Percentiles rank a stretch among this genome's conserved stretches.
These are phyloP conservation scores for Loris lydekkerianus DNA, from an alignment of 2,797 vertebrate genomes.

Conservation along the genomic window DNA sequence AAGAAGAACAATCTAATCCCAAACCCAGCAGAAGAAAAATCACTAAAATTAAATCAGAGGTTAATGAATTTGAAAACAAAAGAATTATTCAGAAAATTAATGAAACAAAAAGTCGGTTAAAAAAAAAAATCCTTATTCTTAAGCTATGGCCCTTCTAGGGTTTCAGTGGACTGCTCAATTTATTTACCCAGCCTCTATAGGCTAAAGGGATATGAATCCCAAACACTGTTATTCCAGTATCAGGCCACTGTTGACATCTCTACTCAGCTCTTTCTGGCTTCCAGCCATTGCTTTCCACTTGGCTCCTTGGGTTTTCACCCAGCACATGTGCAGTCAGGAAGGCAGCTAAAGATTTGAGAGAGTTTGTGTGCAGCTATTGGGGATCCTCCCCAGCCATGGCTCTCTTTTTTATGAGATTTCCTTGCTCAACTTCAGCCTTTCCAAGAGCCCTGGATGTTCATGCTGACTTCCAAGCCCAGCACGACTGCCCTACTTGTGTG, in stretches of 20 bases:
- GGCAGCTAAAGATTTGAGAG: constrained; percentile 34
- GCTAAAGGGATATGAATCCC: background rate
- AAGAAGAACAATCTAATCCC: too few species aligned
- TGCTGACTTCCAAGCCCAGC: background rate
- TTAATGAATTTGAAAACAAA: too few species aligned
- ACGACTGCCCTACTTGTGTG: background rate
- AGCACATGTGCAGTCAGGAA: background rate
- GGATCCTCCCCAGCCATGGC: background rate
- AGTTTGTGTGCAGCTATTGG: background rate
- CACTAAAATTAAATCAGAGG: too few species aligned
- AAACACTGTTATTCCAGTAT: background rate
- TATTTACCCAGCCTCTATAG: background rate
- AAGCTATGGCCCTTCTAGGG: background rate
- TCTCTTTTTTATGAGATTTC: constrained; percentile 1
- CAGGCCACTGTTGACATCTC: background rate
- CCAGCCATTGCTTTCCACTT: constrained; percentile 15
- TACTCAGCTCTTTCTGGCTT: background rate
- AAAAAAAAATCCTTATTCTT: background rate
- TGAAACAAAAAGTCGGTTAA: too few species aligned
- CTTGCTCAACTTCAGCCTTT: background rate
- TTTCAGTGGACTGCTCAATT: background rate
- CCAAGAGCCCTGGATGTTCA: background rate
- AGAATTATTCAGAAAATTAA: too few species aligned
- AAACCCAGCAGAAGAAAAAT: too few species aligned
- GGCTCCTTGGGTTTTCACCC: background rate